Conservation (phyloP, 2,797 vertebrate species). For the Macroramphosus scolopax region DNA sequence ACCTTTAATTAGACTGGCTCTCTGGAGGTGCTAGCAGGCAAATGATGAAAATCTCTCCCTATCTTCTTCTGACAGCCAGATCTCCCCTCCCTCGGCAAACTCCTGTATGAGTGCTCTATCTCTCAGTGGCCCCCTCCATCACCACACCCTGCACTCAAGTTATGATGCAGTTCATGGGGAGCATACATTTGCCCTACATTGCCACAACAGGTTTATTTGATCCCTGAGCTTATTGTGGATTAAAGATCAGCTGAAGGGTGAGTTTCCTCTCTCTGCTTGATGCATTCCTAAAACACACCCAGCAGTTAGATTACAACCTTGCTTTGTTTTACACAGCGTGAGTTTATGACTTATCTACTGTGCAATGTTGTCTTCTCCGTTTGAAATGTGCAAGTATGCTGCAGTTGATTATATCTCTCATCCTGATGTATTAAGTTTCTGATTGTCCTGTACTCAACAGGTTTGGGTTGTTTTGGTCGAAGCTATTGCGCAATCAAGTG, state of each 20-base stretch:
- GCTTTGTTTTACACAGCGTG: slow-evolving; percentile 16
- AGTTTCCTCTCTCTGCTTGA: slow-evolving; percentile 43
- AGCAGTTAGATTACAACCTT: slow-evolving; percentile 1
- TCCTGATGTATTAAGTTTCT: slow-evolving; percentile 26
- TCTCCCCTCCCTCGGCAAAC: slow-evolving; percentile 31
- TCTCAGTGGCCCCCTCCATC: slow-evolving; percentile 57
- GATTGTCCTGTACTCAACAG: slow-evolving; percentile 61
- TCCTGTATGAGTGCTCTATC: slow-evolving; percentile 39
- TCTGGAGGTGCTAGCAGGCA: slow-evolving; percentile 57
- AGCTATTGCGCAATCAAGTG: slow-evolving; percentile 56
- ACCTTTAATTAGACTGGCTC: slow-evolving; percentile 69
- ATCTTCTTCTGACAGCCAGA: slow-evolving; percentile 32
- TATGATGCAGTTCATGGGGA: slow-evolving; percentile 54
- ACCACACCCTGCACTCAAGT: slow-evolving; percentile 61
- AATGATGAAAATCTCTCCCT: slow-evolving; percentile 56
- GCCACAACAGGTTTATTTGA: slow-evolving; percentile 27
- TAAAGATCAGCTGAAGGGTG: slow-evolving; percentile 50
- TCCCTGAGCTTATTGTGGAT: slow-evolving; percentile 36
- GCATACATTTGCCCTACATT: slow-evolving; percentile 51
- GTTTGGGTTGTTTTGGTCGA: slow-evolving; percentile 64
- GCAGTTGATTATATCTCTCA: slow-evolving; percentile 25
- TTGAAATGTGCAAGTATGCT: slow-evolving; percentile 16
- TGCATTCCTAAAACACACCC: slow-evolving; percentile 7
- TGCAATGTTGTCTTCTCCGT: slow-evolving; percentile 10
- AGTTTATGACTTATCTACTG: neutral